Conservation (phyloP, 2,797 vertebrate genomes). For the Synaphobranchus kaupii region DNA sequence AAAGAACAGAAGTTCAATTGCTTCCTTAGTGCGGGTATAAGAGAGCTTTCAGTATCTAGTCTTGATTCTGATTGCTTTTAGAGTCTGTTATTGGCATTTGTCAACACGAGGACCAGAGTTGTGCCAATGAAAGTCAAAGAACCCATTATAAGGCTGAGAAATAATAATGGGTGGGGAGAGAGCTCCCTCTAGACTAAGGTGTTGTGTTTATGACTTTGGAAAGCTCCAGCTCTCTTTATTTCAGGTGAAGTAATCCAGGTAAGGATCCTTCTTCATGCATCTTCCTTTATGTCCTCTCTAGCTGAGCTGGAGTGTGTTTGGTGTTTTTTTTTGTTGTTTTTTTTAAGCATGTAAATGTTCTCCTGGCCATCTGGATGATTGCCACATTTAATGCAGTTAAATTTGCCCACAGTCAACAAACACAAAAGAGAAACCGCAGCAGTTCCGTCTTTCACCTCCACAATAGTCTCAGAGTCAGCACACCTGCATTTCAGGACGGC, state of each 20-base stretch:
- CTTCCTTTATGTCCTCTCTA: not conserved
- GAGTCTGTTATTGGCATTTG: not conserved
- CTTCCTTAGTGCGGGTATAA: not conserved
- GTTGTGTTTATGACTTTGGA: not conserved
- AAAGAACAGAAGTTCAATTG: not conserved
- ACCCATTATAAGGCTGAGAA: too few species aligned
- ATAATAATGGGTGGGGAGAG: not conserved
- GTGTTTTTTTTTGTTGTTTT: not conserved
- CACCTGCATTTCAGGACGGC: not conserved
- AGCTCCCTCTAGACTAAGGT: not conserved
- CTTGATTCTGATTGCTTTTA: too few species aligned
- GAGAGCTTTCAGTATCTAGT: too few species aligned
- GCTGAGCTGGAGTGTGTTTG: not conserved
- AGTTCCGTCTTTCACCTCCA: not conserved
- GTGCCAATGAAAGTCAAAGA: too few species aligned
- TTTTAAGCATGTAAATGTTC: not conserved
- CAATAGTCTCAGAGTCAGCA: not conserved
- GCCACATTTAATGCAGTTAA: not conserved
- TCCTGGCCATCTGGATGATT: not conserved
- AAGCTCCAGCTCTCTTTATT: not conserved
- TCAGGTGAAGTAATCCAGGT: not conserved
- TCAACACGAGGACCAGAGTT: not conserved
- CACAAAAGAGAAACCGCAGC: not conserved
- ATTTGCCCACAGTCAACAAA: not conserved
- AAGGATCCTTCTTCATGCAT: not conserved